Evolutionary conservation across 2,888 invertebrate genomes (phyloP), one percentile per base, ranked within the genome.

Genomic region (Ernsta delagoae): DNA sequence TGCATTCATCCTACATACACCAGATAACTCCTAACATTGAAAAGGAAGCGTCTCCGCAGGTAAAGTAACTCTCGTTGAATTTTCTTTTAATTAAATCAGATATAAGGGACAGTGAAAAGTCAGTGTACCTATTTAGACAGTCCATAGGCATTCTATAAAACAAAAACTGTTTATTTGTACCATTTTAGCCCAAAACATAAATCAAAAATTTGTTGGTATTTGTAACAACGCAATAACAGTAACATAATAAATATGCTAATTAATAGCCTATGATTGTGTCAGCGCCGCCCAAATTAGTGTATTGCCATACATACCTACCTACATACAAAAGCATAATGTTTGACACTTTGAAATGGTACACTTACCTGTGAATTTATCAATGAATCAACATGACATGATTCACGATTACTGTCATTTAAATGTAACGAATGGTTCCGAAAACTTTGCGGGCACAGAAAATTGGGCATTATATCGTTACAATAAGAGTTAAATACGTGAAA

Each of bases 351-450:
- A 62, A 68, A 62, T 59, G 57, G 63, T 69, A 65, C 60, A 67
- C 62, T 69, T 69, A 73, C 66, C 68, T 71, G 70, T 70, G 53
- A 70, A 67, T 70, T 75, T 72, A 71, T 78, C 75, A 77, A 78
- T 76, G 77, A 76, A 73, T 75, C 74, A 68, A 59, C 48, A 59
- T 67, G 71, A 59, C 63, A 62, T 62, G 68, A 61, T 71, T 73
- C 69, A 70, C 69, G 72, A 71, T 75, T 70, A 70, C 61, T 70
- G 71, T 72, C 59, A 74, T 73, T 68, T 75, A 74, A 71, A 70
- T 70, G 60, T 71, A 71, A 71, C 71, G 70, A 70, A 59, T 70
- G 67, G 48, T 24, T 66, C 64, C 54, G 59, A 67, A 71, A 64
- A 66, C 48, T 61, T 41, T 45, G 24, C 53, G 57, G 53, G 43